Conservation (phyloP, 2,888 invertebrate species). For the Luperina testacea region DNA sequence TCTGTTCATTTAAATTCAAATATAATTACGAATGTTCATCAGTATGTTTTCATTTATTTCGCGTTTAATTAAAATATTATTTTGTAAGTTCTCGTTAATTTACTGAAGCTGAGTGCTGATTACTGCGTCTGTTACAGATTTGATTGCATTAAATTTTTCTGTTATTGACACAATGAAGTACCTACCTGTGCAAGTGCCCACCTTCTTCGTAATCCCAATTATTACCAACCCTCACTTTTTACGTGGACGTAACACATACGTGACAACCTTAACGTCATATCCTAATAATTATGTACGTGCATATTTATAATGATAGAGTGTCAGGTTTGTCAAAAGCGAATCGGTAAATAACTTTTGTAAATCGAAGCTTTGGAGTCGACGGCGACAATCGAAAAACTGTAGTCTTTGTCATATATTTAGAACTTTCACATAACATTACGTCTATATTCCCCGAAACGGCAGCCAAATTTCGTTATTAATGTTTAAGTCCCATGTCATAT, state of each 20-base stretch:
- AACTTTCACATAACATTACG: neutral
- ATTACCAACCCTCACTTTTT: neutral
- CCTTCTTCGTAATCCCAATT: neutral
- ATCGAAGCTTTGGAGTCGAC: neutral
- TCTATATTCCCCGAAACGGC: neutral
- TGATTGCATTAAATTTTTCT: neutral
- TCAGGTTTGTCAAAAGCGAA: neutral
- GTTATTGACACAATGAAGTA: neutral
- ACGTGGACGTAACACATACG: neutral
- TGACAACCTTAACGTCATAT: neutral
- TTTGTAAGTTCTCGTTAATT: slow-evolving; percentile 1
- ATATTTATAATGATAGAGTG: neutral
- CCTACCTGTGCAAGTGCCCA: neutral
- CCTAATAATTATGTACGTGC: neutral
- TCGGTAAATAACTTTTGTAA: neutral
- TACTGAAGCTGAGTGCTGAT: neutral
- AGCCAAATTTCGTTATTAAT: neutral
- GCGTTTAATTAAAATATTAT: slow-evolving; percentile 20
- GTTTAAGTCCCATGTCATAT: neutral
- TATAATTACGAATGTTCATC: slow-evolving; percentile 15
- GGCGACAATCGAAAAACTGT: neutral
- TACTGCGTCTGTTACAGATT: neutral
- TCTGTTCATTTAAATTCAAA: slow-evolving; percentile 11
- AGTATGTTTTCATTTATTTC: slow-evolving; percentile 29
- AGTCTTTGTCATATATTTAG: neutral